Evolutionary conservation across 2,113 vertebrate species (phyloP), one percentile per base, ranked within the genome.

Genomic region (Tylochromis polylepis): DNA sequence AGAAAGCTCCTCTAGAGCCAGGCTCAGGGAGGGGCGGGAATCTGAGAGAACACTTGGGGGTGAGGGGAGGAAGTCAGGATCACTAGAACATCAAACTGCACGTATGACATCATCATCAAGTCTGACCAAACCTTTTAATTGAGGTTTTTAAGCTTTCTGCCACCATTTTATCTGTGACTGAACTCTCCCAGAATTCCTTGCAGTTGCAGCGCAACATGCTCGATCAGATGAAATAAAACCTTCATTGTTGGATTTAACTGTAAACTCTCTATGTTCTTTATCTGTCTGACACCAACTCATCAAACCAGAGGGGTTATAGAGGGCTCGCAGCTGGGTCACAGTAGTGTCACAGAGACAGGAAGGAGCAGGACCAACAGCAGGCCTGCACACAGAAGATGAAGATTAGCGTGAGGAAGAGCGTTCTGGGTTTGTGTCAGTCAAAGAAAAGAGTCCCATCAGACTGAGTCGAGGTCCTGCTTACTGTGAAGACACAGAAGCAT

Each of bases 401-500:
- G 5, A 49, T 16, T 11, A 51, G 24, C 10, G 27, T 75, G 43
- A 49, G 41, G 70, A 75, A 18, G 41, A 27, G 18, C 10, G 6
- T 20, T 70, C 11, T 70, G 36, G 20, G 3, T 22, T 49, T 2
- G 15, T 75, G 43, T 29, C 15, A 4, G 51, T 55, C 20, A 2
- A 20, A 53, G 18, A 20, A 20, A 20, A 53, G 49, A 53, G 6
- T 20, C 46, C 14, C 24, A 49, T 75, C 41, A 75, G 24, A 5
- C 9, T 22, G 22, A 49, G 15, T 46, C 0, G 0, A 29, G 16
- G 27, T 0, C 16, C 0, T 46, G 34, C 31, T 70, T n/a, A 2
- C 62, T 67, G 34, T 67, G 22, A 2, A 20, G 20, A 43, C 27
- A 20, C 27, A 20, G 34, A 67, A 38, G 20, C 62, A 9, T 38